These are phyloP conservation scores for Rutilus rutilus DNA, from an alignment of 2,113 vertebrate species.

Conservation along the genomic window DNA sequence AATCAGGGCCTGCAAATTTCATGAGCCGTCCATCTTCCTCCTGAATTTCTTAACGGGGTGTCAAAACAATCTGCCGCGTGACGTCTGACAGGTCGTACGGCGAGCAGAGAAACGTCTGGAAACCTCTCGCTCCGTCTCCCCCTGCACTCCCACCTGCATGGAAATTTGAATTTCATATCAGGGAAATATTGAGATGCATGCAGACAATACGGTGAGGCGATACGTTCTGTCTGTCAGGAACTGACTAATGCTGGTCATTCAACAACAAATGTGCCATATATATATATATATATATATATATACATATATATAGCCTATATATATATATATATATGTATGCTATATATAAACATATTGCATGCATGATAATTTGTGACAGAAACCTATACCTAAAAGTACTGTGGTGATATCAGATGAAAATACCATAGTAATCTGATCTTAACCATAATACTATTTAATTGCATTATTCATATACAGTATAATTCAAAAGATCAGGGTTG, in stretches of 20 bases:
- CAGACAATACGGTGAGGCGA: slow-evolving; percentile 47
- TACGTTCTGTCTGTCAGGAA: slow-evolving; percentile 2
- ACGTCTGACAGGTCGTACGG: slow-evolving; percentile 54
- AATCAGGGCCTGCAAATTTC: slow-evolving; percentile 91
- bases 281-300: no score
- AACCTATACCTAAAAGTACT: background rate
- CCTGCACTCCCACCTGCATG: slow-evolving; percentile 32
- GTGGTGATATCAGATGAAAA: background rate
- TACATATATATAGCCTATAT: no score
- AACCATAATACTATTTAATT: background rate
- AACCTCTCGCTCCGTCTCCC: slow-evolving; percentile 23
- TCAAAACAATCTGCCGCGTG: slow-evolving; percentile 89
- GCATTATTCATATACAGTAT: background rate
- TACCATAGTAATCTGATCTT: background rate
- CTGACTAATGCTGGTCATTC: background rate
- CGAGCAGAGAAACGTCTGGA: slow-evolving; percentile 46
- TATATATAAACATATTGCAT: background rate
- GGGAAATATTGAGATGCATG: slow-evolving; percentile 50
- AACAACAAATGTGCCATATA: background rate
- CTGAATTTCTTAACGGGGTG: slow-evolving; percentile 85
- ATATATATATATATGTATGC: no score
- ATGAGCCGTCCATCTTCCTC: slow-evolving; percentile 87
- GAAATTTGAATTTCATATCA: slow-evolving; percentile 63
- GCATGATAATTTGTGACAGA: background rate
- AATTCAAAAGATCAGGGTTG: no score